Conservation (phyloP, 2,797 vertebrate species). For the Halcyon badia region DNA sequence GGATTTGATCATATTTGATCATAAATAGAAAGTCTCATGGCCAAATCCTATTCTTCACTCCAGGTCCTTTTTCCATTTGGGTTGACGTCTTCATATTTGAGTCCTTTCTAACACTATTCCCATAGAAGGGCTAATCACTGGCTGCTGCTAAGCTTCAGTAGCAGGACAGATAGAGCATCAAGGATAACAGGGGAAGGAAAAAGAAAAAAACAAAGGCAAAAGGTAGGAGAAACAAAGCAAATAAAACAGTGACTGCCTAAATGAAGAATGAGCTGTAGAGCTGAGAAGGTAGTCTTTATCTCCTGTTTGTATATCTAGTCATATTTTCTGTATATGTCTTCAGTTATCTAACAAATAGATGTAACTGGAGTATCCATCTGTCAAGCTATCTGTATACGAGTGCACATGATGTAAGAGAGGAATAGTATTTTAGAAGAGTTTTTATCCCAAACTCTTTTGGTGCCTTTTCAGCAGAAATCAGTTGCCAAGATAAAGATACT, state of each 20-base stretch:
- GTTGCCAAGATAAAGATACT: constrained; percentile 65
- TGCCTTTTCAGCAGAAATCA: not conserved
- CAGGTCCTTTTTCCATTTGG: not conserved
- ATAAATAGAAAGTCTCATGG: not conserved
- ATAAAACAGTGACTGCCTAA: not conserved
- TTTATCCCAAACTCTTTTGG: not conserved
- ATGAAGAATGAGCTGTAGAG: not conserved
- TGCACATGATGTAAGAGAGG: not conserved
- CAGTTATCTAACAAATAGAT: not conserved
- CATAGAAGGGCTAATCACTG: not conserved
- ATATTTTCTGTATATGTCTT: not conserved
- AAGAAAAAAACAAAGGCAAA: not conserved
- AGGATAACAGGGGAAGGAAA: not conserved
- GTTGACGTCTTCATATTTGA: not conserved
- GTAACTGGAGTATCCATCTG: not conserved
- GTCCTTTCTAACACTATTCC: not conserved
- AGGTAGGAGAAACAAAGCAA: not conserved
- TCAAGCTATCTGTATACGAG: not conserved
- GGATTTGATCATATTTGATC: not conserved
- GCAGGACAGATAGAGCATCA: not conserved
- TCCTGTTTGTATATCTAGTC: not conserved
- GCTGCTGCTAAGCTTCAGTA: not conserved
- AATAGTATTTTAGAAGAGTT: constrained; percentile 1
- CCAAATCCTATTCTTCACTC: not conserved
- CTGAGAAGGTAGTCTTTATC: not conserved